Percentiles rank a stretch among this genome's conserved stretches.
Conservation (phyloP, 1,140 invertebrate genomes). For the Medauroidea extradentata region DNA sequence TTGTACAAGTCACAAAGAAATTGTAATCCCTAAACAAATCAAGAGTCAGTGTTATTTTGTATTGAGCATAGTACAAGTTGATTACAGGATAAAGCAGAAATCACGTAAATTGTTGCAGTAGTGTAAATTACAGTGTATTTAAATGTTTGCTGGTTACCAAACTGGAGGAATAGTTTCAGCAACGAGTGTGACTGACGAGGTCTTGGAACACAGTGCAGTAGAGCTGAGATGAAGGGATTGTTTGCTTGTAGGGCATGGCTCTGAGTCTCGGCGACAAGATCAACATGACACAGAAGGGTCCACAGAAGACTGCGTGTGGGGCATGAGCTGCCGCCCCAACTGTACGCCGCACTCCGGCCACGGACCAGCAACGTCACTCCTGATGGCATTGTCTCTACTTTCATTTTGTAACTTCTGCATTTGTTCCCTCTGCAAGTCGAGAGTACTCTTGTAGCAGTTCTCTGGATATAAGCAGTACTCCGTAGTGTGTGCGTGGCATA, state of each 20-base stretch:
- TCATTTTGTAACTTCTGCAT: neutral
- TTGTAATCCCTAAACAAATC: no score
- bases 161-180: no score
- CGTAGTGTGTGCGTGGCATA: neutral
- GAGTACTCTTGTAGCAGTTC: neutral
- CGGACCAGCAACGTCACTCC: neutral
- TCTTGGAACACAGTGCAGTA: no score
- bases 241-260: constrained; percentile 82
- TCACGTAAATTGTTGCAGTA: no score
- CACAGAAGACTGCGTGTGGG: constrained; percentile 19
- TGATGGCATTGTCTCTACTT: neutral
- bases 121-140: no score
- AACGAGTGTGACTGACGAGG: no score
- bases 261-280: constrained; percentile 95
- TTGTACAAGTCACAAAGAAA: no score
- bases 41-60: no score
- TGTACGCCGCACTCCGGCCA: no score
- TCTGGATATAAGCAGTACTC: neutral
- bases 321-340: neutral
- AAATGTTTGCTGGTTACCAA: neutral
- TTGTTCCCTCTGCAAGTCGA: neutral
- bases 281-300: constrained; percentile 81
- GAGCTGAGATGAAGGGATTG: no score
- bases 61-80: no score
- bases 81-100: no score